Evolutionary conservation across 1,140 invertebrate genomes (phyloP), one percentile per base, ranked within the genome.

Genomic region (Plectrocnemia conspersa): DNA sequence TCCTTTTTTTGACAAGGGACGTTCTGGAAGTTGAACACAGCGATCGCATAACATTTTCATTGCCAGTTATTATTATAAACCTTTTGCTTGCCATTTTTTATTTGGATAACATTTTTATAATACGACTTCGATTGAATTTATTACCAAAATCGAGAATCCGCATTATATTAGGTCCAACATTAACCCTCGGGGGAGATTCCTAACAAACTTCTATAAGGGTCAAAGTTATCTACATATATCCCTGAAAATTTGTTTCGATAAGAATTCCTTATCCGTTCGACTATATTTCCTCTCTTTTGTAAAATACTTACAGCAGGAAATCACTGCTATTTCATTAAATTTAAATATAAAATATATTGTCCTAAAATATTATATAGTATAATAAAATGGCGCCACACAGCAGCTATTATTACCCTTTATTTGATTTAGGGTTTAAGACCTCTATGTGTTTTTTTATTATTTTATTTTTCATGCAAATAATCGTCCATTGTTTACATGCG

Each of bases 1-100:
- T 46, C 44, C 44, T 46, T 46, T 46, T 46, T 27, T 46, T 46
- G n/a, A n/a, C n/a, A n/a, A n/a, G n/a, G n/a, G n/a, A n/a, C n/a
- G n/a, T n/a, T n/a, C n/a, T n/a, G n/a, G n/a, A n/a, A n/a, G n/a
- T n/a, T n/a, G n/a, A n/a, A n/a, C n/a, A n/a, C n/a, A n/a, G n/a
- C n/a, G n/a, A n/a, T n/a, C n/a, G n/a, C n/a, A n/a, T n/a, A n/a
- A n/a, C n/a, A 46, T 46, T 46, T 29, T 32, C 42, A 32, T 32
- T 25, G 42, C 19, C 32, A 35, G 2, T 48, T 35, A 48, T 48
- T 48, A 22, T 48, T 46, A 46, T 27, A 29, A 18, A n/a, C 16
- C 24, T 13, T 32, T 7, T 29, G n/a, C n/a, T n/a, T n/a, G n/a
- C n/a, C n/a, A n/a, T n/a, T n/a, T n/a, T n/a, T n/a, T n/a, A n/a